Conservation (phyloP, 2,797 vertebrate genomes). For the Danio jaintianensis region DNA sequence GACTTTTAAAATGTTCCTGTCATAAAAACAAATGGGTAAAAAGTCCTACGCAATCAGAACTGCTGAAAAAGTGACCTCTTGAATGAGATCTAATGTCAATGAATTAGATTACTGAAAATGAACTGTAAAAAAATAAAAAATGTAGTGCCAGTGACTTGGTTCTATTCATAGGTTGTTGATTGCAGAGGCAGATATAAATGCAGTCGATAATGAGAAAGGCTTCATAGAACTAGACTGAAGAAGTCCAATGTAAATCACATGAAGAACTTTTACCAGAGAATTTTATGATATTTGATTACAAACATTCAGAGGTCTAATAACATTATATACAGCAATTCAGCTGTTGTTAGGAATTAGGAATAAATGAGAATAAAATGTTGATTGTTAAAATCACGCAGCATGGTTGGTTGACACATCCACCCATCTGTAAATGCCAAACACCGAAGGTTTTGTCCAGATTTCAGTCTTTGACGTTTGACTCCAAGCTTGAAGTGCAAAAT, state of each 20-base stretch:
- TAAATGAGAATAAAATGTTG: conserved; percentile 9
- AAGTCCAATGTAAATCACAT: background rate
- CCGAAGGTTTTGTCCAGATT: conserved; percentile 5
- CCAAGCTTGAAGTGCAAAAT: conserved; percentile 31
- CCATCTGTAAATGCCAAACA: conserved; percentile 10
- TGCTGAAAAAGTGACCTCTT: background rate
- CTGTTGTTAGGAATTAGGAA: conserved; percentile 31
- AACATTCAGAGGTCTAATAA: too few species aligned
- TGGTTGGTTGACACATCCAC: background rate
- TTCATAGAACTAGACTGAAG: background rate
- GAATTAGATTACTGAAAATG: background rate
- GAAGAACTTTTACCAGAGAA: background rate
- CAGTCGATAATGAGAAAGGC: too few species aligned
- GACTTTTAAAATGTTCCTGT: too few species aligned
- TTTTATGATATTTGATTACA: too few species aligned
- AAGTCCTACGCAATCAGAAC: too few species aligned
- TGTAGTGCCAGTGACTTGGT: background rate
- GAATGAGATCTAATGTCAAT: background rate
- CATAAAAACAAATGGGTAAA: too few species aligned
- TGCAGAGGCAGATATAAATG: background rate
- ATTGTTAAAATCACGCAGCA: background rate
- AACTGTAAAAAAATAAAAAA: background rate
- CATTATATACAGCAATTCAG: too few species aligned
- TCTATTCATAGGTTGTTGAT: background rate
- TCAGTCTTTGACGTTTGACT: conserved; percentile 16